Evolutionary conservation across 2,888 invertebrate genomes (phyloP).

Genomic region (Clusia tigrina): DNA sequence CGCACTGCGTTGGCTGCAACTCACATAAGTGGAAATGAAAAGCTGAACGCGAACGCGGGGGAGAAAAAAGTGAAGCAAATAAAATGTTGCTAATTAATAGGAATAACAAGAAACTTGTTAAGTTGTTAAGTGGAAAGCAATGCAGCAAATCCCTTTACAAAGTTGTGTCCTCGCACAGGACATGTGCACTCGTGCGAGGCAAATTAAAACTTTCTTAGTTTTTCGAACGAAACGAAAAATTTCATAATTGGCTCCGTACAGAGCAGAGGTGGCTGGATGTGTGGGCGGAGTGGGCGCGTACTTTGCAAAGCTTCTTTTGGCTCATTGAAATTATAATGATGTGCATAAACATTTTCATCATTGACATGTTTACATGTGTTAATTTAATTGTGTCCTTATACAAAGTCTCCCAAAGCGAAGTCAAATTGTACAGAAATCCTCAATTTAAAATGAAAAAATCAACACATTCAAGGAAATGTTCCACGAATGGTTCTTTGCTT

Average conservation of each 20-base stretch:
- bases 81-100: neutral
- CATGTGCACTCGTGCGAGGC: neutral
- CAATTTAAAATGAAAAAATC: neutral
- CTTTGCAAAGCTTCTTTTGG: no score
- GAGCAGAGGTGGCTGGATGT: neutral
- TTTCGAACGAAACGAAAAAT: conserved; percentile 23
- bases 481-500: no score
- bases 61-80: neutral
- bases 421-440: conserved; percentile 1
- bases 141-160: neutral
- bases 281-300: neutral
- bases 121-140: neutral
- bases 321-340: conserved; percentile 13
- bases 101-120: neutral
- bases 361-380: neutral
- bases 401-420: neutral
- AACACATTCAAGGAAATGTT: no score
- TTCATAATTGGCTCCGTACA: neutral
- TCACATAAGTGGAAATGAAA: no score
- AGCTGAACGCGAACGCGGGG: neutral
- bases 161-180: neutral
- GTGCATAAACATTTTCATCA: conserved; percentile 22
- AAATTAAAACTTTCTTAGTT: conserved; percentile 24
- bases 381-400: neutral
- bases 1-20: no score